Base-by-base conservation (phyloP, 2,888 invertebrate species). In the Himalopsyche tibetana region DNA sequence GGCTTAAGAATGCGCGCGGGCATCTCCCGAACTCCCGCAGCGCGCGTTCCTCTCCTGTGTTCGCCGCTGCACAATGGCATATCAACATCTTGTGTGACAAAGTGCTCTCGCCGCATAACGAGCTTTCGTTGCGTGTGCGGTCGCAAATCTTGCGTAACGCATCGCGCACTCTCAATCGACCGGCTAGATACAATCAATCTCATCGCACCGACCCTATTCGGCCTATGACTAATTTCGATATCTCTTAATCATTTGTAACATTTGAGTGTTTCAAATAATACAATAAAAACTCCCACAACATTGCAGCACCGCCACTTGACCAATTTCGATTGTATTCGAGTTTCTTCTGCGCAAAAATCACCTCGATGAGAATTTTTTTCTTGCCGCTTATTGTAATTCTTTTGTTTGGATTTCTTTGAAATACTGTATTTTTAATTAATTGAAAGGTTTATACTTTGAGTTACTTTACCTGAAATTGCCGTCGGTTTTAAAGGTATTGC, bases 41-140 rank as follows among this genome's bases (percentile, higher is more conserved):
- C 63, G 63, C 63, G 63, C 63, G 28, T 63, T 63, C 63, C 63
- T 63, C 63, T 63, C 4, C 28, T 63, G 63, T 63, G 63, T 63
- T 63, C 63, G 8, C n/a, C 63, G 28, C 63, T 28, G 19, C 28
- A 63, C 63, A 63, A 11, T 19, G 63, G 63, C 63, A 63, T 63
- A 63, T 63, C 28, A 28, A 19, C 63, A 63, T 63, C 0, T 56
- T 56, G 56, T 19, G 2, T 63, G 19, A 63, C 63, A 19, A 63
- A 63, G 63, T 63, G 63, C 28, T 63, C 19, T 19, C 63, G 15
- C 28, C 63, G 63, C 63, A 63, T 63, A 63, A 63, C 63, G 63
- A 63, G 63, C 8, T 63, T 9, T 63, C 28, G 63, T 28, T 63
- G 63, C 63, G 63, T 63, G 63, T 63, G 19, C 63, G 51, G 51